Evolutionary conservation across 2,888 invertebrate species (phyloP).

Genomic region (Lasioglossum pauxillum): DNA sequence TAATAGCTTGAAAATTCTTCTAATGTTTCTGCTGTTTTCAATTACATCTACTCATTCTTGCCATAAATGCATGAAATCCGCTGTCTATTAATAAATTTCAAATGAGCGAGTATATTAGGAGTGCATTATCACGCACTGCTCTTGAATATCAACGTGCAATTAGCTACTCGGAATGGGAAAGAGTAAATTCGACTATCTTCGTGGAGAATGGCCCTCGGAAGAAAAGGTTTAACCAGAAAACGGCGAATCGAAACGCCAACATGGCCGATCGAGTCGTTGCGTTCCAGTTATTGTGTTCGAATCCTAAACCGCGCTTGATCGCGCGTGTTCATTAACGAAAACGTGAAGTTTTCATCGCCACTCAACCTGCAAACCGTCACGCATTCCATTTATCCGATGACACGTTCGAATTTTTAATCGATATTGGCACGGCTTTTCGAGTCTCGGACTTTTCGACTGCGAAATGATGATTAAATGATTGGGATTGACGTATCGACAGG

Average conservation of each 20-base stretch:
- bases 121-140: too few species aligned
- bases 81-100: too few species aligned
- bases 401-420: constrained; percentile 27
- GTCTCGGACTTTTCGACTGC: constrained; percentile 10
- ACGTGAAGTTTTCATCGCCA: constrained; percentile 13
- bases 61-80: too few species aligned
- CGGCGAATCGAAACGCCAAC: not conserved
- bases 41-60: too few species aligned
- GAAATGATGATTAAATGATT: constrained; percentile 17
- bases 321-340: constrained; percentile 30
- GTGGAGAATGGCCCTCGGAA: not conserved
- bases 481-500: constrained; percentile 10
- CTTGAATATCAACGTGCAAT: not conserved
- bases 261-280: constrained; percentile 5
- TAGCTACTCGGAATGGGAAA: not conserved
- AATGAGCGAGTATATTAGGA: too few species aligned
- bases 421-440: not conserved
- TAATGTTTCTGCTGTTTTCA: too few species aligned
- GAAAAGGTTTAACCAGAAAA: not conserved
- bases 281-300: constrained; percentile 19
- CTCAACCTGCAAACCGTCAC: not conserved
- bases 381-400: constrained; percentile 15
- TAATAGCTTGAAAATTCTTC: too few species aligned
- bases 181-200: not conserved
- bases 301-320: constrained; percentile 19